Conservation (phyloP, 2,797 vertebrate genomes). For the Parambassis ranga region DNA sequence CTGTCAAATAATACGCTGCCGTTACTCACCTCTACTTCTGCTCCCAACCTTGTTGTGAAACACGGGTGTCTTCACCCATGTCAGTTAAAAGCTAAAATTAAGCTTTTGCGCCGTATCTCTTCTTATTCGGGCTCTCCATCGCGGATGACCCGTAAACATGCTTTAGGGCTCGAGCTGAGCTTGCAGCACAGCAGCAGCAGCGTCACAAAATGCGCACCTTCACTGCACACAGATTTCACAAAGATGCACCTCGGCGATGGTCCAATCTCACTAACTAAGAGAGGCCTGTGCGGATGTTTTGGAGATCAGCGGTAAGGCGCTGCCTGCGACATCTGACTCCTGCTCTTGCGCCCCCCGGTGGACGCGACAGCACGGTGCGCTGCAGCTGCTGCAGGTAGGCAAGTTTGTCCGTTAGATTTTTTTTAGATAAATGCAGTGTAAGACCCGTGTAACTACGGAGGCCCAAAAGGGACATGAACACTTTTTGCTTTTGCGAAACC, state of each 20-base stretch:
- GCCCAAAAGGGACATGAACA: no score
- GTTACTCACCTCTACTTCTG: slow-evolving; percentile 54
- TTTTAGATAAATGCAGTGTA: no score
- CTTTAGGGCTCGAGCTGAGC: neutral
- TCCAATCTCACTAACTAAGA: fast-evolving
- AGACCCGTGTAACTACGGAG: no score
- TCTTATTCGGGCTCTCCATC: neutral
- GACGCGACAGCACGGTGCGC: neutral
- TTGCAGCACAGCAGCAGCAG: neutral
- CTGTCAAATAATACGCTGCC: neutral
- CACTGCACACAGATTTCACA: neutral
- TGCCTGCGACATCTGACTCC: no score
- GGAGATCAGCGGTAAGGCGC: slow-evolving; percentile 15
- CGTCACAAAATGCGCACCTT: neutral
- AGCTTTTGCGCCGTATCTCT: neutral
- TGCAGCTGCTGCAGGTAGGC: slow-evolving; percentile 15
- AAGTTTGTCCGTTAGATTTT: neutral
- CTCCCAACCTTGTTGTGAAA: slow-evolving; percentile 9
- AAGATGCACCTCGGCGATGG: neutral
- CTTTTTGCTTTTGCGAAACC: no score
- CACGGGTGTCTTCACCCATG: slow-evolving; percentile 33
- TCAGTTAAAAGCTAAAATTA: neutral
- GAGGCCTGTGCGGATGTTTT: neutral
- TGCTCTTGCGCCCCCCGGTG: slow-evolving; percentile 23
- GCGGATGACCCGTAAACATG: slow-evolving; percentile 10